Evolutionary conservation across 2,797 vertebrate genomes (phyloP), one percentile per base, ranked within the genome.

Genomic region (Leontopithecus rosalia): DNA sequence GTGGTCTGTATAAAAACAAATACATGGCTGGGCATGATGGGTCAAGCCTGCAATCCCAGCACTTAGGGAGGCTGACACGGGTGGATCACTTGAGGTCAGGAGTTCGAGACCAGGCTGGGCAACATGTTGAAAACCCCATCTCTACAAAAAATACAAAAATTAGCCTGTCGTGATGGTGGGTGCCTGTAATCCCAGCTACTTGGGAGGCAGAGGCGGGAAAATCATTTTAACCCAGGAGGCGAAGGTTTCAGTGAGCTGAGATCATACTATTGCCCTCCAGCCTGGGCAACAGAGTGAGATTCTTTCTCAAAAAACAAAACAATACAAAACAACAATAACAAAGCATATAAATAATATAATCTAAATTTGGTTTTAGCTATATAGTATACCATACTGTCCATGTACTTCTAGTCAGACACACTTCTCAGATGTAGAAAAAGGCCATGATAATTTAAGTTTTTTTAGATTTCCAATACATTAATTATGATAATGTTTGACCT

Each of bases 291-390:
- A 67, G 61, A 64, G 61, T 4, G 1, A n/a, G 30, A 67, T 33
- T n/a, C 61, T 0, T 0, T 17, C 61, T n/a, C 30, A 67, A n/a
- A 67, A 67, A n/a, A n/a, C 61, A 67, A n/a, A 67, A n/a, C 61
- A 67, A n/a, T n/a, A 17, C 14, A n/a, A 0, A n/a, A 0, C 61
- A 64, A 7, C 7, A n/a, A 7, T 17, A 67, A 67, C 28, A 79
- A 67, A 36, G 19, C 4, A 58, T 36, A 73, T 14, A 77, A 14
- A 48, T 15, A 24, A 48, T 6, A 93, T 72, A 10, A 7, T 57
- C 24, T 24, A 83, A 46, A 28, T 30, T 73, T 58, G 10, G 26
- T 46, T 87, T 94, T 87, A 55, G 26, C 46, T 88, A 57, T 90
- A 39, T 73, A 79, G 67, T 33, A 75, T 50, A 48, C 5, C 33